Conservation (phyloP, 1,140 invertebrate species). For the Nylanderia fulva region DNA sequence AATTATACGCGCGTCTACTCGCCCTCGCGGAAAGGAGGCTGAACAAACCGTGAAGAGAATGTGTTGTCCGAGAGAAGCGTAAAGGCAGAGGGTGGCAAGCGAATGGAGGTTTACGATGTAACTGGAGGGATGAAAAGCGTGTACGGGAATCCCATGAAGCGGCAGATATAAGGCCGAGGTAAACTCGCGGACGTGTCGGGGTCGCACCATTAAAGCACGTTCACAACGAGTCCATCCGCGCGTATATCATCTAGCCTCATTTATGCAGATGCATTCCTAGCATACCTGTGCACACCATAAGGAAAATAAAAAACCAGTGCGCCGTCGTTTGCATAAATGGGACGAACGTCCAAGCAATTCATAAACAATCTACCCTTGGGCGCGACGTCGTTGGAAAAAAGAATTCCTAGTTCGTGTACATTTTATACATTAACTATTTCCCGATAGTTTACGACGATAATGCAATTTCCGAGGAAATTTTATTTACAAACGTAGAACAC, state of each 20-base stretch:
- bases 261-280: conserved; percentile 68
- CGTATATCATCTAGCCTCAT: conserved; percentile 60
- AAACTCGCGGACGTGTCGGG: conserved; percentile 71
- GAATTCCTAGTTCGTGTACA: background rate
- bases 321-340: conserved; percentile 11
- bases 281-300: background rate
- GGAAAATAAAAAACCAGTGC: background rate
- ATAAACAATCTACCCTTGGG: background rate
- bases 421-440: background rate
- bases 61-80: conserved; percentile 35
- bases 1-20: background rate
- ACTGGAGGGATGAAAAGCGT: conserved; percentile 64
- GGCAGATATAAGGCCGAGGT: conserved; percentile 64
- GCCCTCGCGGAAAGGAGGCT: conserved; percentile 35
- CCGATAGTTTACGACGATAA: background rate
- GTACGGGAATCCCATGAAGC: conserved; percentile 67
- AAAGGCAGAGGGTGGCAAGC: background rate
- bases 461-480: background rate
- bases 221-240: conserved; percentile 62
- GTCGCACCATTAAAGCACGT: conserved; percentile 71
- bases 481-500: no score
- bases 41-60: conserved; percentile 57
- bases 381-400: background rate
- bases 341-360: background rate
- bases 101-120: conserved; percentile 63